A percentile compares a stretch with the other conserved stretches of the same genome.
phyloP scores from a whole-genome alignment of 92 coral and sea anemone species.

The Zoanthus solanderi region DNA sequence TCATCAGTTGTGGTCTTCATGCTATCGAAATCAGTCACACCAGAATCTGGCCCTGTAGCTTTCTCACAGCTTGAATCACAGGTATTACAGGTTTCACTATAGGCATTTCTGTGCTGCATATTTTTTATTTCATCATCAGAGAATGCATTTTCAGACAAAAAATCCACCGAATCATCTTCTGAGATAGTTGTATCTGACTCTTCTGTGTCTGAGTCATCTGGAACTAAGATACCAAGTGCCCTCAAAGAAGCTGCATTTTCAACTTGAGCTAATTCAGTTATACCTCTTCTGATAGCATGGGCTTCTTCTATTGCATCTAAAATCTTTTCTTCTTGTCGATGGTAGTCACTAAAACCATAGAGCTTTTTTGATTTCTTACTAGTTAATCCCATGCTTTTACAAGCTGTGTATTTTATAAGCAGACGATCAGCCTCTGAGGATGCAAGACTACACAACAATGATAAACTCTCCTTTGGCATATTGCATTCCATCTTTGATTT shows the following conservation, averaged over 20 bases:
- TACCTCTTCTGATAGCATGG: constrained; percentile 10
- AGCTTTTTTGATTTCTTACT: constrained; percentile 45
- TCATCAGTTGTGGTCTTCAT: constrained; percentile 1
- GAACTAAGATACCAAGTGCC: constrained; percentile 63
- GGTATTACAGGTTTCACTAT: constrained; percentile 31
- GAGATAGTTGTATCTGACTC: constrained; percentile 33
- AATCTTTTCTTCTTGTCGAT: constrained; percentile 60
- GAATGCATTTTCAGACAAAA: constrained; percentile 35
- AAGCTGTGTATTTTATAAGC: constrained; percentile 54
- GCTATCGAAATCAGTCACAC: constrained; percentile 4
- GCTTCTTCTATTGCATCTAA: constrained; percentile 54
- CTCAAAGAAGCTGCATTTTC: constrained; percentile 53
- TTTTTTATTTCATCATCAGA: constrained; percentile 21
- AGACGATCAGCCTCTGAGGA: constrained; percentile 59
- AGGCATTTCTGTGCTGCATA: constrained; percentile 5
- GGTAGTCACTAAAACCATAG: constrained; percentile 60
- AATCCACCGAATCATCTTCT: constrained; percentile 15
- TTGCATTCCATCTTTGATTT: constrained; percentile 9
- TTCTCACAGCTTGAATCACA: constrained; percentile 41
- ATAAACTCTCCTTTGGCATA: constrained; percentile 57
- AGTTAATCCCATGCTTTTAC: constrained; percentile 52
- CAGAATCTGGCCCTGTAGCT: not conserved
- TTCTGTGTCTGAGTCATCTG: constrained; percentile 49
- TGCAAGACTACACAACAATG: constrained; percentile 35
- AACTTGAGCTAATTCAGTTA: constrained; percentile 41